Evolutionary conservation across 2,113 vertebrate genomes (phyloP).

Genomic region (Circaetus cinerascens): DNA sequence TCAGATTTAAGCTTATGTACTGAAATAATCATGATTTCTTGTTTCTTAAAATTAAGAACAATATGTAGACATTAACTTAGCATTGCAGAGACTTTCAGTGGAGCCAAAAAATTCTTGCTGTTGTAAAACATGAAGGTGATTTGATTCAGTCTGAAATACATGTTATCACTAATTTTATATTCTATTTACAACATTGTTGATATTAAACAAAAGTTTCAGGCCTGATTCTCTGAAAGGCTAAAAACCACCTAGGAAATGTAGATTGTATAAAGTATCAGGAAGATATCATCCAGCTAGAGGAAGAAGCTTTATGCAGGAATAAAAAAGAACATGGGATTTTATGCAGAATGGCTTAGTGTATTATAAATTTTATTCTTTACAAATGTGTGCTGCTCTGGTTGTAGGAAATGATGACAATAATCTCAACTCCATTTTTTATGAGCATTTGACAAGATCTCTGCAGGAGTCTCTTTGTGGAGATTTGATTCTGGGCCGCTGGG

Average conservation of each 20-base stretch:
- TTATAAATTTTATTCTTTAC: not conserved
- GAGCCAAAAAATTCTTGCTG: not conserved
- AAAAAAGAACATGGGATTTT: not conserved
- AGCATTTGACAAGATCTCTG: slow-evolving; percentile 93
- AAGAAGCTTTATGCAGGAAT: not conserved
- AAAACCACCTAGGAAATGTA: not conserved
- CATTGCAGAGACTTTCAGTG: not conserved
- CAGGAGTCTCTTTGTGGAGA: slow-evolving; percentile 95
- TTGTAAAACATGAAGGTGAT: not conserved
- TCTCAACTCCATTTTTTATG: slow-evolving; percentile 97
- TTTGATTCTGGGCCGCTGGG: slow-evolving; percentile 93
- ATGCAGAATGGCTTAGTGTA: not conserved
- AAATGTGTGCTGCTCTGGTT: not conserved
- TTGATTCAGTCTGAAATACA: not conserved
- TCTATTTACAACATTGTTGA: not conserved
- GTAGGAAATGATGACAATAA: slow-evolving; percentile 94
- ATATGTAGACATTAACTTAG: not conserved
- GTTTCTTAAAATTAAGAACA: not conserved
- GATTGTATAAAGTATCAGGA: not conserved
- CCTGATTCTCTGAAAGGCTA: not conserved
- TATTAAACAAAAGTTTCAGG: not conserved
- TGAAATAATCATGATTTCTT: not conserved
- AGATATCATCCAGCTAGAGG: not conserved
- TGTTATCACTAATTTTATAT: not conserved
- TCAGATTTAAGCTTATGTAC: not conserved